Evolutionary conservation across 2,113 vertebrate species (phyloP).

Genomic region (Podarcis muralis): DNA sequence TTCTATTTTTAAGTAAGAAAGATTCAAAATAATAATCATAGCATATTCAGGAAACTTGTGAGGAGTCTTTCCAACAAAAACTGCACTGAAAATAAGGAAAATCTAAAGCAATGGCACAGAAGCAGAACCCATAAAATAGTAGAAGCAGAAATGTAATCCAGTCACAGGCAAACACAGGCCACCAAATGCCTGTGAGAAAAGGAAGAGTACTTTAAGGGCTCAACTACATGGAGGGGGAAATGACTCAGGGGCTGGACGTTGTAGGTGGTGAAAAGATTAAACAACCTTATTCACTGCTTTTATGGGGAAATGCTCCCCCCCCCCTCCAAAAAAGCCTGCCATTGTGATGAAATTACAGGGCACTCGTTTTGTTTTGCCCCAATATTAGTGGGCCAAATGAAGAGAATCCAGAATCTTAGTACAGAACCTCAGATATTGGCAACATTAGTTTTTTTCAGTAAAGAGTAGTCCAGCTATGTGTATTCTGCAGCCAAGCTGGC

Average conservation of each 20-base stretch:
- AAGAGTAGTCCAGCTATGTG: accelerated
- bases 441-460: accelerated
- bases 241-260: background rate
- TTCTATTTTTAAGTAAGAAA: background rate
- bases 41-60: background rate
- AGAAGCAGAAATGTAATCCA: background rate
- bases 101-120: background rate
- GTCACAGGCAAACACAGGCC: background rate
- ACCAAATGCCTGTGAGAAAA: background rate
- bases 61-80: background rate
- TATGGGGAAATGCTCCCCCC: background rate
- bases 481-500: background rate
- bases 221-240: background rate
- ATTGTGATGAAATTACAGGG: background rate
- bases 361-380: background rate
- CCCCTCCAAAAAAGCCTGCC: background rate
- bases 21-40: background rate
- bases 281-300: background rate
- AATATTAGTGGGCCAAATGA: background rate
- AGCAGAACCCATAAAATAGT: background rate
- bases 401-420: background rate
- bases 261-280: background rate
- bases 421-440: accelerated
- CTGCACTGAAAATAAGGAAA: background rate
- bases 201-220: background rate